A percentile compares a stretch with the other conserved stretches of the same genome.
Evolutionary conservation across 2,888 invertebrate species (phyloP).

Genomic region (Timema podura): DNA sequence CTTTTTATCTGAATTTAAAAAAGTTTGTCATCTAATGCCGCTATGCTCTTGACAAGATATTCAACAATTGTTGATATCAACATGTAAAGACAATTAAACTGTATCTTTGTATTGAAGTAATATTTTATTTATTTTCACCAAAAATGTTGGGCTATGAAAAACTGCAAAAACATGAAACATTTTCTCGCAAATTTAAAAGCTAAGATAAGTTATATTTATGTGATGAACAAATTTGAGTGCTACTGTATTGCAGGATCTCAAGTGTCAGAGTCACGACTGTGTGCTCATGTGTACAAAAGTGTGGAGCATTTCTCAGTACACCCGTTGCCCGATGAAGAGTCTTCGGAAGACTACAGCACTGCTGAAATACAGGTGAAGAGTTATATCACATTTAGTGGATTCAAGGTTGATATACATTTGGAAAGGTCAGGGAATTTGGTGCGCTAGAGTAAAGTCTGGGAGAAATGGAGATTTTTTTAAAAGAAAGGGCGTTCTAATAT

Average conservation of each 20-base stretch:
- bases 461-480: background rate
- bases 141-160: too few species aligned
- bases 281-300: constrained; percentile 34
- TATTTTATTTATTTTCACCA: too few species aligned
- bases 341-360: constrained; percentile 31
- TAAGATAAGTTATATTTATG: too few species aligned
- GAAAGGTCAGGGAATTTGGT: background rate
- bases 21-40: too few species aligned
- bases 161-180: too few species aligned
- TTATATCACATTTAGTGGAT: background rate
- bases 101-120: too few species aligned
- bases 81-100: too few species aligned
- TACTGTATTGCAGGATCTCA: constrained; percentile 21
- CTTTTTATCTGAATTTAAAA: too few species aligned
- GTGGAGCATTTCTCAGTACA: constrained; percentile 32
- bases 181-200: too few species aligned
- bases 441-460: background rate
- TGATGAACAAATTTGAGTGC: background rate
- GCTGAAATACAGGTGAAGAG: constrained; percentile 29
- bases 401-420: background rate
- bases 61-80: too few species aligned
- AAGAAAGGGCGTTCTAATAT: too few species aligned
- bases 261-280: constrained; percentile 25
- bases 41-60: too few species aligned
- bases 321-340: constrained; percentile 26